Conservation (phyloP, 92 coral and sea anemone species). For the Palythoa heliodiscus region DNA sequence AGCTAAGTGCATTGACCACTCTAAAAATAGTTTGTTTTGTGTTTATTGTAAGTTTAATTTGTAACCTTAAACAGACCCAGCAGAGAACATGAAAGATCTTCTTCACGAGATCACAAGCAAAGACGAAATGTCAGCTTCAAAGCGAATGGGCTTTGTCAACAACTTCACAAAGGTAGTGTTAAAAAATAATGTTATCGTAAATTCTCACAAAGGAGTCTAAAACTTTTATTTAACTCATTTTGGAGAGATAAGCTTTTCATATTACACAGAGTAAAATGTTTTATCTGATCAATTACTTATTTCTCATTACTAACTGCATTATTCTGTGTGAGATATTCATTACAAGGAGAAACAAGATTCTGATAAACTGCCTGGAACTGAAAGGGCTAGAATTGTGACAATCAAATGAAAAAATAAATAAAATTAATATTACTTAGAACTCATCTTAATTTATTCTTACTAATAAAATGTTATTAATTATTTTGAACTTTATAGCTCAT, state of each 20-base stretch:
- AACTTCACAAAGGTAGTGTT: constrained; percentile 87
- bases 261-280: too few species aligned
- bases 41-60: neutral
- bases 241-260: too few species aligned
- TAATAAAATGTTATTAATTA: too few species aligned
- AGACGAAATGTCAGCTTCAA: constrained; percentile 76
- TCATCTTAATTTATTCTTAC: neutral
- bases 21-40: too few species aligned
- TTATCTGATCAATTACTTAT: too few species aligned
- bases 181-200: neutral
- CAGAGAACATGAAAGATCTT: constrained; percentile 93
- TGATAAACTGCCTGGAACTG: too few species aligned
- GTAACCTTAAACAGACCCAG: constrained; percentile 68
- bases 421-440: neutral
- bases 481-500: constrained; percentile 62
- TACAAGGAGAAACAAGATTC: too few species aligned
- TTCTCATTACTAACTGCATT: too few species aligned
- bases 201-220: too few species aligned
- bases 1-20: too few species aligned
- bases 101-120: constrained; percentile 83
- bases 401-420: neutral
- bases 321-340: too few species aligned
- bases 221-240: too few species aligned
- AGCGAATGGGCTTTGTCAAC: constrained; percentile 93
- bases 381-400: neutral